Conservation (phyloP, 2,113 vertebrate species). For the Saccopteryx bilineata region DNA sequence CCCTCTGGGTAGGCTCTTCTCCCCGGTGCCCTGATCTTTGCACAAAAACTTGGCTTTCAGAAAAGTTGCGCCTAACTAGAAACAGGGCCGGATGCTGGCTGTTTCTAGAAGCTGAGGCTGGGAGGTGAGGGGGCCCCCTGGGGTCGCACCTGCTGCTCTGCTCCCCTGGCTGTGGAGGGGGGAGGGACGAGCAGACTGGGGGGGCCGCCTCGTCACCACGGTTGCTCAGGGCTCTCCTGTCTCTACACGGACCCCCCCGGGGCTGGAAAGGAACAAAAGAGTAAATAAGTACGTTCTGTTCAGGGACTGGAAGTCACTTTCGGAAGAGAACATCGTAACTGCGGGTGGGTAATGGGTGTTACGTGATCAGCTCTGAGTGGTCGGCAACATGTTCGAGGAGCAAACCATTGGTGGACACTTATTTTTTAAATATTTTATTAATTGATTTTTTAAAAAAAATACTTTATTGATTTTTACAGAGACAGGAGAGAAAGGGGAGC, state of each 20-base stretch:
- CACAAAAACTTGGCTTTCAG: constrained; percentile 9
- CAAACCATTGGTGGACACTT: background rate
- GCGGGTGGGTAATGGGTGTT: background rate
- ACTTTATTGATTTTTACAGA: too few relatives aligned
- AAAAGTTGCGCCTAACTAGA: constrained; percentile 4
- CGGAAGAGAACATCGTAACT: background rate
- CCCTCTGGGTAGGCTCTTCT: background rate
- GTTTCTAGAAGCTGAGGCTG: too few relatives aligned
- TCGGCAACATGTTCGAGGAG: too few relatives aligned
- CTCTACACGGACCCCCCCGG: too few relatives aligned
- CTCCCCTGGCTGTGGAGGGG: background rate
- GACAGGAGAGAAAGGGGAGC: too few relatives aligned
- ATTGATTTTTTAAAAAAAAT: too few relatives aligned
- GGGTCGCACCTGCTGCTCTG: background rate
- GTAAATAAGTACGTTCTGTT: background rate
- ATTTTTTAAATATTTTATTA: too few relatives aligned
- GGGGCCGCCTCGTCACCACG: too few relatives aligned
- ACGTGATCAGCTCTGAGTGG: background rate
- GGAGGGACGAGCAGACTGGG: background rate
- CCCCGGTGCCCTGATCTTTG: constrained; percentile 14
- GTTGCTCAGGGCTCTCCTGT: too few relatives aligned
- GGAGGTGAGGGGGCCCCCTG: background rate
- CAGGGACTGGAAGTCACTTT: background rate
- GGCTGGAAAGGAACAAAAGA: too few relatives aligned
- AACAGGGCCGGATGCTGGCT: background rate